A percentile compares a stretch with the other conserved stretches of the same genome.
phyloP scores from a whole-genome alignment of 1,140 invertebrate genomes.

The Lordiphosa stackelbergi region DNA sequence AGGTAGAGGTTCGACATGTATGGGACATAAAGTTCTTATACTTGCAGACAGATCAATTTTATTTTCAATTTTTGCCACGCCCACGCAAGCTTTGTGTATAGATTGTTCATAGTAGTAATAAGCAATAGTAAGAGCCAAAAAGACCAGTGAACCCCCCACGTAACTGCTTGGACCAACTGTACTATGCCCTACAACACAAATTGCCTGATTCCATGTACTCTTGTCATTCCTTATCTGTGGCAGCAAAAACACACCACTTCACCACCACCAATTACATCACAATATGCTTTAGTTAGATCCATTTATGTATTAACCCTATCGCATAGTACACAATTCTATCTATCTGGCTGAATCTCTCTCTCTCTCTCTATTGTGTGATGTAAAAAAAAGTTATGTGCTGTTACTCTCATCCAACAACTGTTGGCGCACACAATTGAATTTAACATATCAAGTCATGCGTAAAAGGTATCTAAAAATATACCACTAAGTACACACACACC shows the following conservation, averaged over 20 bases:
- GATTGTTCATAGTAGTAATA: no score
- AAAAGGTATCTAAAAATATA: slow-evolving; percentile 67
- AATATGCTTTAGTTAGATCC: slow-evolving; percentile 26
- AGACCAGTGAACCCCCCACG: no score
- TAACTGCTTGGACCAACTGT: no score
- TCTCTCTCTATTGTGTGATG: slow-evolving; percentile 18
- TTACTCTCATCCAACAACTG: not conserved
- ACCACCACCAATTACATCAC: slow-evolving; percentile 38
- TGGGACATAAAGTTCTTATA: no score
- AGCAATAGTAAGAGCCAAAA: no score
- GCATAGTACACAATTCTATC: slow-evolving; percentile 13
- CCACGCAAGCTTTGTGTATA: no score
- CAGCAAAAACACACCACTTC: slow-evolving; percentile 16
- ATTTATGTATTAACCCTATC: slow-evolving; percentile 27
- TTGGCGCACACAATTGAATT: slow-evolving; percentile 31
- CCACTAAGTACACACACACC: slow-evolving; percentile 17
- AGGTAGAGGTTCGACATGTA: no score
- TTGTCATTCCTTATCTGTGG: slow-evolving; percentile 40
- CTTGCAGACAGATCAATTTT: no score
- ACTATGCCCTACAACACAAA: slow-evolving; percentile 29
- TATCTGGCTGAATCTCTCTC: slow-evolving; percentile 23
- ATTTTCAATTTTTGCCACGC: no score
- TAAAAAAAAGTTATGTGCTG: slow-evolving; percentile 31
- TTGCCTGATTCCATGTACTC: slow-evolving; percentile 12
- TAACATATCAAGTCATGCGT: slow-evolving; percentile 68